These are phyloP conservation scores for Orbicella faveolata DNA, from an alignment of 64 coral and sea anemone genomes.

Conservation along the genomic window DNA sequence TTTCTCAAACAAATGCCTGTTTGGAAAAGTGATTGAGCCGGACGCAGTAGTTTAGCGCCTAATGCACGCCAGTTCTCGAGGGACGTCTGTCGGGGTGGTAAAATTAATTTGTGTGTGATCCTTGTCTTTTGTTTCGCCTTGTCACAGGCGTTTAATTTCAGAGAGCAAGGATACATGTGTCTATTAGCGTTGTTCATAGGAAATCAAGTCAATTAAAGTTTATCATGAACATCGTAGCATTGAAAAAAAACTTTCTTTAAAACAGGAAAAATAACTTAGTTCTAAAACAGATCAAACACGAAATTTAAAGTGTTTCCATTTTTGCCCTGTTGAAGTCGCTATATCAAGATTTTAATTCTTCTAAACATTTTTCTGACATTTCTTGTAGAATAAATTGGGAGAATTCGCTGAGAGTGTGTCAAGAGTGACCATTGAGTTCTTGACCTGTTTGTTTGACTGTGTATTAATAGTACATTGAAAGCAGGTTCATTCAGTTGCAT, in stretches of 20 bases:
- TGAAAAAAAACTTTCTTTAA: not conserved
- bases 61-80: not conserved
- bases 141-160: too few species aligned
- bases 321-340: not conserved
- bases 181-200: not conserved
- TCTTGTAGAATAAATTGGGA: too few species aligned
- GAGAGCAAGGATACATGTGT: not conserved
- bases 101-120: not conserved
- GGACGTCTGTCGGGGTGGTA: not conserved
- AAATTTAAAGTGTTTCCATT: not conserved
- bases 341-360: too few species aligned
- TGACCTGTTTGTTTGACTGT: too few species aligned
- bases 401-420: too few species aligned
- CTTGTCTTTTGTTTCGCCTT: not conserved
- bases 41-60: not conserved
- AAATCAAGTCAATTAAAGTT: conserved; percentile 11
- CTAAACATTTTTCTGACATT: too few species aligned
- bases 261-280: not conserved
- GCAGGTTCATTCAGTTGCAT: too few species aligned
- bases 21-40: not conserved
- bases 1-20: not conserved
- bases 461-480: too few species aligned
- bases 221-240: not conserved
- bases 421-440: too few species aligned
- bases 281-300: not conserved